Evolutionary conservation across 2,797 vertebrate genomes (phyloP).

Genomic region (Pseudomugil tenellus): DNA sequence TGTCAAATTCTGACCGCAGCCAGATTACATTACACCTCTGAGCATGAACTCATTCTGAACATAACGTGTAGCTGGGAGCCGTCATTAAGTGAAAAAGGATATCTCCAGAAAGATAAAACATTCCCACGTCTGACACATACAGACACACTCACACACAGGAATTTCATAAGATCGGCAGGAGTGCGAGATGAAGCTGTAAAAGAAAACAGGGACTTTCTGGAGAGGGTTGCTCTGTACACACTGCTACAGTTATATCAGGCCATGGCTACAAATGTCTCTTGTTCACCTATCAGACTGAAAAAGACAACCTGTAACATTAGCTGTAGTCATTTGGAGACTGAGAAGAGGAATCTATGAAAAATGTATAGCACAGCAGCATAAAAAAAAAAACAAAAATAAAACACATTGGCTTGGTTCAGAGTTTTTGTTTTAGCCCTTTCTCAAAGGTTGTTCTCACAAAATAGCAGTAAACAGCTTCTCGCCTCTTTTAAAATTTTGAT

Average conservation of each 20-base stretch:
- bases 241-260: constrained; percentile 63
- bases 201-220: constrained; percentile 60
- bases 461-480: neutral
- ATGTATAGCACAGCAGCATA: constrained; percentile 32
- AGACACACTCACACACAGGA: constrained; percentile 28
- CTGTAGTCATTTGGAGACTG: constrained; percentile 27
- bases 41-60: constrained; percentile 72
- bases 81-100: constrained; percentile 78
- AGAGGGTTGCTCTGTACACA: constrained; percentile 45
- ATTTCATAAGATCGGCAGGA: constrained; percentile 59
- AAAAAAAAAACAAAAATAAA: constrained; percentile 51
- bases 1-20: constrained; percentile 62
- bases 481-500: no score
- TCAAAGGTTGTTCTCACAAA: no score
- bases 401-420: constrained; percentile 14
- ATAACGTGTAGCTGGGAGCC: constrained; percentile 67
- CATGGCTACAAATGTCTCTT: constrained; percentile 61
- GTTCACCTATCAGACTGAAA: constrained; percentile 56
- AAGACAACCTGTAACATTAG: constrained; percentile 38
- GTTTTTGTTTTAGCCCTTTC: constrained; percentile 7
- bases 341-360: constrained; percentile 36
- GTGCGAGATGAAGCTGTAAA: constrained; percentile 54
- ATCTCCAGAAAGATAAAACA: constrained; percentile 74
- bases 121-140: constrained; percentile 54
- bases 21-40: constrained; percentile 72